These are phyloP conservation scores for Phrynosoma blainvillii DNA, from an alignment of 2,113 vertebrate species.

Conservation along the genomic window DNA sequence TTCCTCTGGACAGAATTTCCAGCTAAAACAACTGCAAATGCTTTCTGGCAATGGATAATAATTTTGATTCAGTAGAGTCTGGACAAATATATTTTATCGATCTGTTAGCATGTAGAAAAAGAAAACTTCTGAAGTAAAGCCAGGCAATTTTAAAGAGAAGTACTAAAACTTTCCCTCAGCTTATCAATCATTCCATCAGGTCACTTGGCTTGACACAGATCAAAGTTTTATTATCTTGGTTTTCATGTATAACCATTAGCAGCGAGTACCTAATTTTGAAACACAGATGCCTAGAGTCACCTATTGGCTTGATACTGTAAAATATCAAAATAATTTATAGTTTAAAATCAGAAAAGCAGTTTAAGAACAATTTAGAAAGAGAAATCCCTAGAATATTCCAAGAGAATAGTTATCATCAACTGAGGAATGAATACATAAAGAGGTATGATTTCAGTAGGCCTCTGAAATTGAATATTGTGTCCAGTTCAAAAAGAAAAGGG, in stretches of 20 bases:
- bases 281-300: background rate
- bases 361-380: no score
- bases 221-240: background rate
- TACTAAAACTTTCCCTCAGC: background rate
- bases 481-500: no score
- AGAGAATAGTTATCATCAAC: no score
- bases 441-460: no score
- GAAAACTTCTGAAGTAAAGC: background rate
- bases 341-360: no score
- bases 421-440: no score
- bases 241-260: background rate
- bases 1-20: background rate
- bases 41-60: constrained; percentile 21
- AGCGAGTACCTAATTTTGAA: background rate
- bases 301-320: background rate
- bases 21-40: background rate
- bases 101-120: background rate
- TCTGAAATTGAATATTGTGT: no score
- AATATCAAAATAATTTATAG: no score
- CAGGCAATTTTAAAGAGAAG: background rate
- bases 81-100: constrained; percentile 18
- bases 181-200: constrained; percentile 25
- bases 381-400: no score
- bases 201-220: background rate
- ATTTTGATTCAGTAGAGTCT: constrained; percentile 14